Percentiles rank a stretch among this genome's conserved stretches.
These are phyloP conservation scores for Protobothrops mucrosquamatus DNA, from an alignment of 2,113 vertebrate genomes.

Conservation along the genomic window DNA sequence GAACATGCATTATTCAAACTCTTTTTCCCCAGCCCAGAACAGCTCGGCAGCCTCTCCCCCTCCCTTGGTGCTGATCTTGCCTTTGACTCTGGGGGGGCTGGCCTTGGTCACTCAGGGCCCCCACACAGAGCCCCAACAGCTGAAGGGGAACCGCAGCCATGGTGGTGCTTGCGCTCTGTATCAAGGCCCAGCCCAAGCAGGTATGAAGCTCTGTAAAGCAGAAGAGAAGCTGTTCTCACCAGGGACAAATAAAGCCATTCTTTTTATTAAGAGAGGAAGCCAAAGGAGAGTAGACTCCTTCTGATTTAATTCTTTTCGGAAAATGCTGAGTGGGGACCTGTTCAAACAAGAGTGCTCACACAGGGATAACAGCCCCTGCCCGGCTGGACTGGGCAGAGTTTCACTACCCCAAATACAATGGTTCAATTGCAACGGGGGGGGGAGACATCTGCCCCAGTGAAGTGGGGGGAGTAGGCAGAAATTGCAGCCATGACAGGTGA, in stretches of 20 bases:
- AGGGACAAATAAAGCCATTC: background rate
- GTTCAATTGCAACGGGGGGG: background rate
- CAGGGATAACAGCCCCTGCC: background rate
- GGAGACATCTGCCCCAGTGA: background rate
- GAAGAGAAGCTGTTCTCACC: fast-evolving
- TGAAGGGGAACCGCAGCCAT: fast-evolving
- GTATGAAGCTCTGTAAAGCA: background rate
- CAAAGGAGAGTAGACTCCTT: background rate
- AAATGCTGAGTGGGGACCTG: background rate
- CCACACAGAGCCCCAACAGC: background rate
- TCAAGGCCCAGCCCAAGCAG: fast-evolving
- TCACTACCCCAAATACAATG: background rate
- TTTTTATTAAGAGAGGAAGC: background rate
- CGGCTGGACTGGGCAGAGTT: background rate
- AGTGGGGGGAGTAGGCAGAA: background rate
- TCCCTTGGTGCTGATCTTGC: background rate
- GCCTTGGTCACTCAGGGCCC: background rate
- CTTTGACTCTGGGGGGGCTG: background rate
- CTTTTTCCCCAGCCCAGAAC: constrained; percentile 32
- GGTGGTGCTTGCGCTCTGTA: fast-evolving
- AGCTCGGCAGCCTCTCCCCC: background rate
- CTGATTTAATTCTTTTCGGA: background rate
- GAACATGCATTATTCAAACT: constrained; percentile 64
- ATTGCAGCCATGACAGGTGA: background rate
- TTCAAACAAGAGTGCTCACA: background rate